Conservation (phyloP, 2,797 vertebrate species). For the Taeniopygia guttata region DNA sequence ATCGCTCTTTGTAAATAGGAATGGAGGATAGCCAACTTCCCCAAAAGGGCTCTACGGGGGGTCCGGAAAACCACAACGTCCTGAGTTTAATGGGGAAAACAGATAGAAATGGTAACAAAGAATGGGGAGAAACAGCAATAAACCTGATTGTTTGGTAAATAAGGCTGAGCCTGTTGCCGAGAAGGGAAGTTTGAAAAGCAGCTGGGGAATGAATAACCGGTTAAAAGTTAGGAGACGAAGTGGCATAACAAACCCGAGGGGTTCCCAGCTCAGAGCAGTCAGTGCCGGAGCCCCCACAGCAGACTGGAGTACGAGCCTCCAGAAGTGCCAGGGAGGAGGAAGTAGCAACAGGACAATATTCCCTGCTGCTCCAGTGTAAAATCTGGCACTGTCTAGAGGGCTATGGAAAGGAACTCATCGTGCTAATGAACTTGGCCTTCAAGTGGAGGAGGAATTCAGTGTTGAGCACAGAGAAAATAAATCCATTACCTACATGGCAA, state of each 20-base stretch:
- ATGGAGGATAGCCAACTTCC: constrained; percentile 69
- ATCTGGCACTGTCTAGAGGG: not conserved
- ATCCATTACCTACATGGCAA: not conserved
- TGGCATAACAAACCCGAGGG: constrained; percentile 32
- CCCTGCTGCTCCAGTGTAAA: not conserved
- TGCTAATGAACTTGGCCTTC: not conserved
- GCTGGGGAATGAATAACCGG: constrained; percentile 49
- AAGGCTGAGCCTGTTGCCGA: constrained; percentile 35
- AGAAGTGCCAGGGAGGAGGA: not conserved
- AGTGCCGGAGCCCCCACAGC: rapidly evolving
- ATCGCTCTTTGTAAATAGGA: constrained; percentile 64
- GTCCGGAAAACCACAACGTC: constrained; percentile 62
- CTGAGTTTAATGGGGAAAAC: constrained; percentile 65
- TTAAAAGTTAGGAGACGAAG: constrained; percentile 64
- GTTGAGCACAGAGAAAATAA: not conserved
- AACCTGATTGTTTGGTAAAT: constrained; percentile 71
- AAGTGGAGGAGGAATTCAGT: not conserved
- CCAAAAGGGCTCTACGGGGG: constrained; percentile 56
- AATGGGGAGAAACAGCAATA: constrained; percentile 63
- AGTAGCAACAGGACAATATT: not conserved
- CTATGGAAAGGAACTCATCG: not conserved
- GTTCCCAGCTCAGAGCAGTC: not conserved
- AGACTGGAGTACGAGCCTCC: not conserved
- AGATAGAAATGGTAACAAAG: constrained; percentile 67
- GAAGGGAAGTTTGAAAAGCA: constrained; percentile 64